Evolutionary conservation across 2,888 invertebrate genomes (phyloP).

Genomic region (Ornithoptera priamus): DNA sequence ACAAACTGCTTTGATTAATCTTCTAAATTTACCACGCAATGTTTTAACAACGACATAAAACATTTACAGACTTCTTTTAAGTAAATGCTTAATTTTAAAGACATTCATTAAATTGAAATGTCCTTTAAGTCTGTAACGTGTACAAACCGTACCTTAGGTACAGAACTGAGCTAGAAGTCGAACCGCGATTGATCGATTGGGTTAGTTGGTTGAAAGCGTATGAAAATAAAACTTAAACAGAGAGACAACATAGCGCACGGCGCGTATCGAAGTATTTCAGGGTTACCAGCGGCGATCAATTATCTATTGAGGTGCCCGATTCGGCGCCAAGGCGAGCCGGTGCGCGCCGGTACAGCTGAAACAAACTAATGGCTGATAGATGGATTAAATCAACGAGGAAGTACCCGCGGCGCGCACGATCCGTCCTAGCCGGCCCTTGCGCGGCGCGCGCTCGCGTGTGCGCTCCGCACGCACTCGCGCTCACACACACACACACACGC

Average conservation of each 20-base stretch:
- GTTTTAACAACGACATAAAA: too few species aligned
- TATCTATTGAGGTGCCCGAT: constrained; percentile 42
- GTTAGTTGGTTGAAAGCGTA: neutral
- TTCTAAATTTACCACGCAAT: too few species aligned
- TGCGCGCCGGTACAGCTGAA: constrained; percentile 54
- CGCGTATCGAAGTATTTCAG: constrained; percentile 27
- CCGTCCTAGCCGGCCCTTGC: constrained; percentile 69
- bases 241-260: constrained; percentile 6
- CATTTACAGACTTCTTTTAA: too few species aligned
- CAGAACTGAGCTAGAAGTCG: too few species aligned
- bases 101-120: too few species aligned
- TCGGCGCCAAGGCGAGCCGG: constrained; percentile 59
- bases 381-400: constrained; percentile 67
- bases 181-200: too few species aligned
- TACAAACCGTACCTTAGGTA: too few species aligned
- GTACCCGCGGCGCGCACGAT: constrained; percentile 63
- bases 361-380: constrained; percentile 60
- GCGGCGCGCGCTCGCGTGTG: constrained; percentile 22
- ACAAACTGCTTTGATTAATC: too few species aligned
- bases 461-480: constrained; percentile 35
- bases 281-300: constrained; percentile 35
- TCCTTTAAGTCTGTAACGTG: too few species aligned
- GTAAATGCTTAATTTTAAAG: too few species aligned
- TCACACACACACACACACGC: constrained; percentile 32
- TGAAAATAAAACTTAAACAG: constrained; percentile 5